Percentiles rank a stretch among this genome's conserved stretches.
These are phyloP conservation scores for Euura lappo DNA, from an alignment of 1,140 invertebrate genomes.

Conservation along the genomic window DNA sequence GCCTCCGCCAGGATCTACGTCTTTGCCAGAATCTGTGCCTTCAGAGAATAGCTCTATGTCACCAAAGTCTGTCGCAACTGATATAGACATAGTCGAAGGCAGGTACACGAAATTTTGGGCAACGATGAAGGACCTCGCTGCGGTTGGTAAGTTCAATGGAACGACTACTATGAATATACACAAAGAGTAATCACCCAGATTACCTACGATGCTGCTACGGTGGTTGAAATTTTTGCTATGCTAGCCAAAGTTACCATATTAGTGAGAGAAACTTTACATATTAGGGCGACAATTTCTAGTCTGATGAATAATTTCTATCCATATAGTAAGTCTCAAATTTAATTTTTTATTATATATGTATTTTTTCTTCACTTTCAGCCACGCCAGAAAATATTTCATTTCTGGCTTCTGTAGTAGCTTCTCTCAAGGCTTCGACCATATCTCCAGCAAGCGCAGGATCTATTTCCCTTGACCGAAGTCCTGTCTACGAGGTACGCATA, in stretches of 20 bases:
- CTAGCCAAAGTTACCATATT: too few species aligned
- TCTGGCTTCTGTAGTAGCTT: conserved; percentile 5
- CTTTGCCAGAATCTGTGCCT: not conserved
- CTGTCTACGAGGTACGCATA: conserved; percentile 3
- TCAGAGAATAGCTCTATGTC: not conserved
- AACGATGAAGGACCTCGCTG: conserved; percentile 12
- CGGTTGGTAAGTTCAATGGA: conserved; percentile 11
- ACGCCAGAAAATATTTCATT: conserved; percentile 13
- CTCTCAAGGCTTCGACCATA: not conserved
- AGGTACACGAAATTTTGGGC: conserved; percentile 9
- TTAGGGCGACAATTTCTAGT: too few species aligned
- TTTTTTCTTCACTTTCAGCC: conserved; percentile 8
- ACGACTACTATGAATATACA: not conserved
- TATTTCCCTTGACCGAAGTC: not conserved
- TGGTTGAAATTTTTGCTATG: conserved; percentile 13
- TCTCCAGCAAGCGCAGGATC: not conserved
- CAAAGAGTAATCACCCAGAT: not conserved
- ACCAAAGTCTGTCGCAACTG: not conserved
- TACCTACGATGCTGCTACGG: too few species aligned
- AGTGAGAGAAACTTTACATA: too few species aligned
- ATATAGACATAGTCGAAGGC: not conserved
- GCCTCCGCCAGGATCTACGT: too few species aligned
- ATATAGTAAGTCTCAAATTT: too few species aligned
- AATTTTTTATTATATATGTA: too few species aligned
- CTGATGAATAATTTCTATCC: too few species aligned